These are phyloP conservation scores for Labeo catla DNA, from an alignment of 2,113 vertebrate species.

Conservation along the genomic window DNA sequence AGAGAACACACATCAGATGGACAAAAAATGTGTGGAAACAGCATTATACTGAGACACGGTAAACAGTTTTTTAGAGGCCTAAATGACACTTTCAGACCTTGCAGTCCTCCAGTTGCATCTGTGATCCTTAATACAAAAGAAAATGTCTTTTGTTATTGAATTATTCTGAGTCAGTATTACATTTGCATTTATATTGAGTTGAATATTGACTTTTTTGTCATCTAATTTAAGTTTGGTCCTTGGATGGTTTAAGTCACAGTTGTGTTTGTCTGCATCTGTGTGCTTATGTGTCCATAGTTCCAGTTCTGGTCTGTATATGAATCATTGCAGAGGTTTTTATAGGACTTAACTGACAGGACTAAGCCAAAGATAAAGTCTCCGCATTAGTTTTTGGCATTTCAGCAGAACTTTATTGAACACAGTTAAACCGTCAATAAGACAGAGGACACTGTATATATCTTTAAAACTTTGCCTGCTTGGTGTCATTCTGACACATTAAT, in stretches of 20 bases:
- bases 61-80: not conserved
- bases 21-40: not conserved
- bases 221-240: not conserved
- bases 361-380: slow-evolving; percentile 8
- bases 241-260: not conserved
- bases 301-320: slow-evolving; percentile 24
- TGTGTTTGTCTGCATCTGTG: not conserved
- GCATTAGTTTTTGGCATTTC: not conserved
- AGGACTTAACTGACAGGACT: slow-evolving; percentile 14
- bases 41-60: not conserved
- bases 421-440: slow-evolving; percentile 21
- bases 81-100: not conserved
- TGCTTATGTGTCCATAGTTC: not conserved
- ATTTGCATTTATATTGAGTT: not conserved
- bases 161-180: not conserved
- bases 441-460: not conserved
- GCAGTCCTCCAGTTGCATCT: not conserved
- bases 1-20: not conserved
- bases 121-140: not conserved
- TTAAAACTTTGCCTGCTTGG: not conserved
- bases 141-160: not conserved
- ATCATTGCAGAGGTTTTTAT: slow-evolving; percentile 24
- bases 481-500: slow-evolving; percentile 11
- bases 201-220: not conserved
- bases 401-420: slow-evolving; percentile 4